A percentile compares a stretch with the other conserved stretches of the same genome.
These are phyloP conservation scores for Amazona vittata DNA, from an alignment of 2,113 vertebrate genomes.

Conservation along the genomic window DNA sequence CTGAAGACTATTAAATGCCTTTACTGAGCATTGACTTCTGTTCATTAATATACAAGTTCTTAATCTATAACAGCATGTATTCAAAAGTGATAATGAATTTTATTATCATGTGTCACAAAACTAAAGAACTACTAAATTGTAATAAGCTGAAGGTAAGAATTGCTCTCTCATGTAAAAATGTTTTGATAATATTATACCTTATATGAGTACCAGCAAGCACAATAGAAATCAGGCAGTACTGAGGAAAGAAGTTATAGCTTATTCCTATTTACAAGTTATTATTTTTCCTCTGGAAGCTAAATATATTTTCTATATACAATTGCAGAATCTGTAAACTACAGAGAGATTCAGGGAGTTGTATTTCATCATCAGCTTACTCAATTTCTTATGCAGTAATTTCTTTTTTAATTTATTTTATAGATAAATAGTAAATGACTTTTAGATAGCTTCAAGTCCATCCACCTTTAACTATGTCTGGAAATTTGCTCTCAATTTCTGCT, in stretches of 20 bases:
- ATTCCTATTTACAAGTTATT: background rate
- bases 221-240: background rate
- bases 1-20: background rate
- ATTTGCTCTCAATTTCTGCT: background rate
- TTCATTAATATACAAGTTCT: background rate
- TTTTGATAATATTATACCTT: background rate
- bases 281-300: background rate
- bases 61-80: background rate
- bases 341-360: background rate
- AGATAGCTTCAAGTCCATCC: background rate
- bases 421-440: background rate
- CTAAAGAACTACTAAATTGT: background rate
- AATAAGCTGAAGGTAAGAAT: background rate
- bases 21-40: background rate
- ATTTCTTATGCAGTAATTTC: background rate
- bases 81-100: background rate
- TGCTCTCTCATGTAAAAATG: rapidly evolving
- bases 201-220: background rate
- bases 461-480: background rate
- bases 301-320: background rate
- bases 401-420: background rate
- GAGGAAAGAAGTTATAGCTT: background rate
- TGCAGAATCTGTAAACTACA: background rate
- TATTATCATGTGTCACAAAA: background rate
- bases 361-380: background rate